Base-by-base conservation (phyloP, 2,113 vertebrate genomes). In the Zosterops borbonicus region DNA sequence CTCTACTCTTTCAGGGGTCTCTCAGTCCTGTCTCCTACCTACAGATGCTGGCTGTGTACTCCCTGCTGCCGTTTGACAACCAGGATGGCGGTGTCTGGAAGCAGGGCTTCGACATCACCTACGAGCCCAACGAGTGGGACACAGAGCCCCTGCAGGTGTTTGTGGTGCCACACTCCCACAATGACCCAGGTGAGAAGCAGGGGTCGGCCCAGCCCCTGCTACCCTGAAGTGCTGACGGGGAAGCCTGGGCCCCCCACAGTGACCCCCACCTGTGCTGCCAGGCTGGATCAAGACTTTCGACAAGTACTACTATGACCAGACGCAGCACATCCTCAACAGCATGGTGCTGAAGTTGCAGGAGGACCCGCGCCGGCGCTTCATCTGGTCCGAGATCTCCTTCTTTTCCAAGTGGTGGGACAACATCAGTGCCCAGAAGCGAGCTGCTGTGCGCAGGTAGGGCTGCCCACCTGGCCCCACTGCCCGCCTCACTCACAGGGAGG, bases 271-370 rank as follows among this genome's bases (percentile, higher is more conserved):
- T 16, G 23, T 47, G 37, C 90, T 42, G 58, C 39, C 96, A 99
- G 99, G 99, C 92, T 99, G 99, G 99, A 95, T 99, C 96, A 99
- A 99, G 98, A 99, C 99, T n/a, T 99, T 99, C 44, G 99, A 99
- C 96, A 99, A 99, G 97, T 99, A 99, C 97, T 99, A 99, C 97
- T 97, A 96, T 0, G 99, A 99, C 97, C 99, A 99, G 98, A 99
- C 99, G 0, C 99, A 99, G 87, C 99, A 99, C 95, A 99, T 99
- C 96, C 98, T 99, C 70, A 99, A 99, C 97, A 99, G 99, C 98
- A 99, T 99, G 99, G 98, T 99, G 89, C 97, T 98, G 92, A 99
- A 99, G 97, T 97, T 99, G 96, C 97, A 98, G 25, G 99, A 99
- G 95, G 99, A 99, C 97, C 97, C 99, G 0, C 98, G 99, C 58